Base-by-base conservation (phyloP, 1,140 invertebrate genomes). In the Chymomyza costata region DNA sequence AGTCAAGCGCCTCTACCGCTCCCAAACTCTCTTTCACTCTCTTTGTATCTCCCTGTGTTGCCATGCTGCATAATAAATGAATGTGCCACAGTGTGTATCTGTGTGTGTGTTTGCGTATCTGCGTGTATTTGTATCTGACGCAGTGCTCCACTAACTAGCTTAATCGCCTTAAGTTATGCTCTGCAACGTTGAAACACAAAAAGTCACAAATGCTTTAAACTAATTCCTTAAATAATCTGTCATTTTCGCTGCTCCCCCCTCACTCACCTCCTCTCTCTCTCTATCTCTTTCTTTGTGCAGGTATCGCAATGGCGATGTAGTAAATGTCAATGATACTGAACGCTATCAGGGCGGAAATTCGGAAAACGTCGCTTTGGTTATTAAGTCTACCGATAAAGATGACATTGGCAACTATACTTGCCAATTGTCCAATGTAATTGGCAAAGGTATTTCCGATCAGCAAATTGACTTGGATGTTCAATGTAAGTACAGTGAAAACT, bases 321-420 rank as follows among this genome's bases (percentile, higher is more conserved):
- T 95, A 2, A 89, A 89, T 48, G 85, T 91, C n/a, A 90, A 87
- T 32, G 87, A 89, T 44, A 86, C 87, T 1, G 88, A 89, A 7
- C 91, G 91, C 70, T 94, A 92, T 84, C 89, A 92, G 50, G 93
- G 93, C 8, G 94, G 93, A 0, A 92, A 89, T 2, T 86, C 89
- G 0, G 90, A 92, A 31, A 90, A 94, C 57, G 91, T 93, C 6
- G 88, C 91, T 0, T 87, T 96, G 5, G 89, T 92, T 11, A 93
- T 97, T 49, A 90, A 90, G 65, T 92, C 94, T 64, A 90, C 93
- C 0, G 90, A 90, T 1, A 88, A 93, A 25, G 88, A 89, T 7
- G 94, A 96, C 85, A 90, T 91, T 74, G 95, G 94, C 21, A 90
- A 90, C 58, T 97, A 96, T 84, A 91, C 89, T 1, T 96, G 94